Evolutionary conservation across 2,797 vertebrate genomes (phyloP).

Genomic region (Cercopithecus diana): DNA sequence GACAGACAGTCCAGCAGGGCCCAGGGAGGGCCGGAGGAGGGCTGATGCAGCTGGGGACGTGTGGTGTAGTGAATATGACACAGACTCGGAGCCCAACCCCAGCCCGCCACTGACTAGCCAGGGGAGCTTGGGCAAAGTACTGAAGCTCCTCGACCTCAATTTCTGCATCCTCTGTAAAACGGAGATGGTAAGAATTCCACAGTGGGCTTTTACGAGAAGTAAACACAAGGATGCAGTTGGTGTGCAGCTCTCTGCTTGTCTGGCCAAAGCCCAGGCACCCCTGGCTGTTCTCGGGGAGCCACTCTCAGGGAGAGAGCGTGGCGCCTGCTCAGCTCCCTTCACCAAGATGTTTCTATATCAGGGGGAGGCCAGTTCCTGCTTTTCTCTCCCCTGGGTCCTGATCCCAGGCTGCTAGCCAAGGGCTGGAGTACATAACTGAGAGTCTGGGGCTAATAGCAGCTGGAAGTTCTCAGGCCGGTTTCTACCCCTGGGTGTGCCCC

Average conservation of each 20-base stretch:
- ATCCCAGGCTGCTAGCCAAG: neutral
- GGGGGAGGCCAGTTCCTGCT: neutral
- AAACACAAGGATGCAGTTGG: neutral
- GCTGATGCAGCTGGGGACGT: no score
- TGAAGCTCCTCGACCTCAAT: neutral
- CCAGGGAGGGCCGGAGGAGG: neutral
- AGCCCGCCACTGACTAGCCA: neutral
- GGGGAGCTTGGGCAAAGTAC: neutral
- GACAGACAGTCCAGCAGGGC: neutral
- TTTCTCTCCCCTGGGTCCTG: neutral
- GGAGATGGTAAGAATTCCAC: neutral
- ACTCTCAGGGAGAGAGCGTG: fast-evolving
- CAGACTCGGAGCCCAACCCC: neutral
- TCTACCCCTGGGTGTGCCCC: neutral
- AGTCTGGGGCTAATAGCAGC: neutral
- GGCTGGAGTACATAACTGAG: neutral
- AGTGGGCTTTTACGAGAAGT: neutral
- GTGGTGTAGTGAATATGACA: neutral
- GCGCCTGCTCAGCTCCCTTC: neutral
- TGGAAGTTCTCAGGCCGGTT: neutral
- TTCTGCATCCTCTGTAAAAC: neutral
- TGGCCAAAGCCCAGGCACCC: neutral
- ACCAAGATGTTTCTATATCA: neutral
- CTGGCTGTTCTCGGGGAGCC: neutral
- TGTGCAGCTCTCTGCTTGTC: fast-evolving